phyloP scores from a whole-genome alignment of 2,888 invertebrate species.

The Torymus texanus region DNA sequence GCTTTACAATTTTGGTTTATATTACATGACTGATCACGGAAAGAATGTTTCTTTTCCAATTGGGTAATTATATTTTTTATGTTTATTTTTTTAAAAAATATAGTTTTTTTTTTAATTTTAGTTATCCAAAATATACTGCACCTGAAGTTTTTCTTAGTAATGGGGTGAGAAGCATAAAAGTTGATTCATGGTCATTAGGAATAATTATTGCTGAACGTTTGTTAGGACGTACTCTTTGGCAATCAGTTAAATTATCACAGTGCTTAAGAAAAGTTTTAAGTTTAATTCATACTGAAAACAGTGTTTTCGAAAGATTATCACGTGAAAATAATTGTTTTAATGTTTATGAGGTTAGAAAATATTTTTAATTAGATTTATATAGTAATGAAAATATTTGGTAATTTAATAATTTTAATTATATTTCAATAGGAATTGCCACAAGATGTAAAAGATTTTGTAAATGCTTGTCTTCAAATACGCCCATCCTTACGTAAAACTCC shows the following conservation, averaged over 20 bases:
- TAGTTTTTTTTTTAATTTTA: slow-evolving; percentile 70
- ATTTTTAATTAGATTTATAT: slow-evolving; percentile 3
- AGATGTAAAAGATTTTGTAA: slow-evolving; percentile 80
- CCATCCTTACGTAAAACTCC: slow-evolving; percentile 81
- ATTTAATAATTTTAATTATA: slow-evolving; percentile 18
- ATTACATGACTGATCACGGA: slow-evolving; percentile 92
- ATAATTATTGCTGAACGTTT: slow-evolving; percentile 89
- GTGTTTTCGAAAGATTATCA: slow-evolving; percentile 83
- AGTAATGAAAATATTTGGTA: slow-evolving; percentile 28
- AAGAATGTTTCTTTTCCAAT: slow-evolving; percentile 93
- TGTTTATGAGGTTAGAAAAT: slow-evolving; percentile 78
- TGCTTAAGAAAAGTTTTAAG: slow-evolving; percentile 86
- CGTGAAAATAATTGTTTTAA: slow-evolving; percentile 86
- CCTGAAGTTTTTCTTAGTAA: slow-evolving; percentile 87
- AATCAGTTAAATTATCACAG: slow-evolving; percentile 84
- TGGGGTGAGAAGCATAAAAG: slow-evolving; percentile 82
- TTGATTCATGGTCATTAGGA: slow-evolving; percentile 97
- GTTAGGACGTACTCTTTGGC: slow-evolving; percentile 84
- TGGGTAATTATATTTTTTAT: slow-evolving; percentile 77
- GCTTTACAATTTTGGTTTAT: slow-evolving; percentile 94
- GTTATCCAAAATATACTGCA: slow-evolving; percentile 86
- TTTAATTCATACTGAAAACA: slow-evolving; percentile 79
- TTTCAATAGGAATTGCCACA: slow-evolving; percentile 78
- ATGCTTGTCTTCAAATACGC: slow-evolving; percentile 83
- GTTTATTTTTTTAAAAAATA: slow-evolving; percentile 22